These are phyloP conservation scores for Dufourea novaeangliae DNA, from an alignment of 1,140 invertebrate genomes.

Conservation along the genomic window DNA sequence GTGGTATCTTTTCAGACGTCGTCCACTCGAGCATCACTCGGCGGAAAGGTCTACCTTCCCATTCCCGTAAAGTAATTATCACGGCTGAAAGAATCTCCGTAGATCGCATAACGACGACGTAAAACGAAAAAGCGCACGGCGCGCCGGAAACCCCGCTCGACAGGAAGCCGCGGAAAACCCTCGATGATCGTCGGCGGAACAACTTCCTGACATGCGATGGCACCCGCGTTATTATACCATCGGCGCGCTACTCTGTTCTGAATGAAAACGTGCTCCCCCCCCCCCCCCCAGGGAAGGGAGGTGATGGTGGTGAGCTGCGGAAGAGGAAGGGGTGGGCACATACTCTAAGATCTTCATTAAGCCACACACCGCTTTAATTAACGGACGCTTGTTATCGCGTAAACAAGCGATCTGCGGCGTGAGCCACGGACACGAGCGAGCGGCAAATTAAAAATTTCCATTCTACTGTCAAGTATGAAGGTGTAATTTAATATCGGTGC, in stretches of 20 bases:
- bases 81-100: background rate
- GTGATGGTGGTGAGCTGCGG: too few relatives aligned
- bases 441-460: constrained; percentile 40
- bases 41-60: background rate
- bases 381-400: constrained; percentile 30
- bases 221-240: background rate
- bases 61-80: background rate
- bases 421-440: background rate
- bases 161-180: background rate
- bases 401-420: constrained; percentile 28
- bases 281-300: too few relatives aligned
- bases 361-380: constrained; percentile 18
- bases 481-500: constrained; percentile 37
- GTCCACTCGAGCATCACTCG: background rate
- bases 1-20: too few relatives aligned
- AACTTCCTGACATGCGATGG: background rate
- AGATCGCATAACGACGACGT: background rate
- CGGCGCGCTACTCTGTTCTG: constrained; percentile 6
- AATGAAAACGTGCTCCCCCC: constrained; percentile 5
- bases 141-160: background rate
- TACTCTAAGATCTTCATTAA: constrained; percentile 34
- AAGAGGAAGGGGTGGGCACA: background rate
- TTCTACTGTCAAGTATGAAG: constrained; percentile 23
- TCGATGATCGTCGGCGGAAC: too few relatives aligned
- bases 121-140: background rate